These are phyloP conservation scores for Hystrix cristata DNA, from an alignment of 2,113 vertebrate genomes.

Conservation along the genomic window DNA sequence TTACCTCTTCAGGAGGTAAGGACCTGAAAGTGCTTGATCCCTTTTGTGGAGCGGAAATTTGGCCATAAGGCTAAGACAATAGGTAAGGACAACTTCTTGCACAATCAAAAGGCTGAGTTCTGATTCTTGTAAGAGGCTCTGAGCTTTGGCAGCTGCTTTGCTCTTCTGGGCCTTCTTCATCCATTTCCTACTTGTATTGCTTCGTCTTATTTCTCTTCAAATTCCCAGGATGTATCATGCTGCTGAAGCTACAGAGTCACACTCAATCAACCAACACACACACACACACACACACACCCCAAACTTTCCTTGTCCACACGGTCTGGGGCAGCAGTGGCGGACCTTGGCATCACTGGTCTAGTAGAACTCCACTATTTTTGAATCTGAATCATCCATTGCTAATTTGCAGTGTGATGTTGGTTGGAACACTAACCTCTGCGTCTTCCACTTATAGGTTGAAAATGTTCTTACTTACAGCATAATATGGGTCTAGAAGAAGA, in stretches of 20 bases:
- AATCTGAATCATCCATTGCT: neutral
- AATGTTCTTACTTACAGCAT: neutral
- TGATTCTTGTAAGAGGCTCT: neutral
- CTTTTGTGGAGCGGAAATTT: neutral
- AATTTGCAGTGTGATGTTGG: neutral
- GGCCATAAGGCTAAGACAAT: neutral
- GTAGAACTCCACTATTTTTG: neutral
- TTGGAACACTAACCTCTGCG: neutral
- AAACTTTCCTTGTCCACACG: neutral
- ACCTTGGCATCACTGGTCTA: neutral
- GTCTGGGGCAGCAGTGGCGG: neutral
- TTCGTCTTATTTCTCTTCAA: neutral
- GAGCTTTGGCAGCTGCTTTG: neutral
- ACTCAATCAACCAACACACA: neutral
- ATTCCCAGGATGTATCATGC: neutral
- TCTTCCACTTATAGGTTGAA: neutral
- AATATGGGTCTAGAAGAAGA: neutral
- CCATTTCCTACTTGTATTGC: neutral
- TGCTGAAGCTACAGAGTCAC: neutral
- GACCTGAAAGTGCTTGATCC: neutral
- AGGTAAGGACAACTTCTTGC: neutral
- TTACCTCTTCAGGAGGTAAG: neutral
- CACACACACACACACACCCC: neutral
- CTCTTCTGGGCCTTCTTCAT: neutral
- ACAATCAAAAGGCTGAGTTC: neutral